These are phyloP conservation scores for Sacculina carcini DNA, from an alignment of 2,888 invertebrate genomes.

Conservation along the genomic window DNA sequence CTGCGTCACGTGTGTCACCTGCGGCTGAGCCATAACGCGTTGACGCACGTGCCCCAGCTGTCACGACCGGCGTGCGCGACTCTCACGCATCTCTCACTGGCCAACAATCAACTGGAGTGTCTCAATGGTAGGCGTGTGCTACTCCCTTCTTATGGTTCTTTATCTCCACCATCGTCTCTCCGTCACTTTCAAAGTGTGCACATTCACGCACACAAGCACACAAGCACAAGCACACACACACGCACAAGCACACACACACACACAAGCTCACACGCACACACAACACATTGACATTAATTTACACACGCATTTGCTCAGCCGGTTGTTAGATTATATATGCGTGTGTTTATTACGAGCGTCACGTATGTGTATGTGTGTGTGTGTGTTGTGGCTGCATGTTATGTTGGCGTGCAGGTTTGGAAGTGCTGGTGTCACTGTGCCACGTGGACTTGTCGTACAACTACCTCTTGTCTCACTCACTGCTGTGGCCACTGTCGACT, in stretches of 20 bases:
- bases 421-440: constrained; percentile 26
- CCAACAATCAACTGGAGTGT: constrained; percentile 36
- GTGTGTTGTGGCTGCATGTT: too few species aligned
- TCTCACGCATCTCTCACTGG: constrained; percentile 30
- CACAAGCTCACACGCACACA: too few species aligned
- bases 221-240: constrained; percentile 2
- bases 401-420: constrained; percentile 25
- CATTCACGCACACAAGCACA: background rate
- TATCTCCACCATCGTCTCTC: background rate
- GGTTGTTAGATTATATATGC: background rate
- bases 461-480: constrained; percentile 31
- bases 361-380: background rate
- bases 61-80: constrained; percentile 28
- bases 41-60: constrained; percentile 29
- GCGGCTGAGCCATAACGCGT: constrained; percentile 35
- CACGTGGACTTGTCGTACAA: constrained; percentile 36
- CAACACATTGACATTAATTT: background rate
- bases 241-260: background rate
- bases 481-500: constrained; percentile 27
- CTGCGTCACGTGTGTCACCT: constrained; percentile 33
- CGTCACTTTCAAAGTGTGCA: too few species aligned
- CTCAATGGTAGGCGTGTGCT: constrained; percentile 23
- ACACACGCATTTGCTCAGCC: background rate
- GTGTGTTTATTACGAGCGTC: background rate
- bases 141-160: background rate